Evolutionary conservation across 2,797 vertebrate species (phyloP).

Genomic region (Catamblyrhynchus diadema): DNA sequence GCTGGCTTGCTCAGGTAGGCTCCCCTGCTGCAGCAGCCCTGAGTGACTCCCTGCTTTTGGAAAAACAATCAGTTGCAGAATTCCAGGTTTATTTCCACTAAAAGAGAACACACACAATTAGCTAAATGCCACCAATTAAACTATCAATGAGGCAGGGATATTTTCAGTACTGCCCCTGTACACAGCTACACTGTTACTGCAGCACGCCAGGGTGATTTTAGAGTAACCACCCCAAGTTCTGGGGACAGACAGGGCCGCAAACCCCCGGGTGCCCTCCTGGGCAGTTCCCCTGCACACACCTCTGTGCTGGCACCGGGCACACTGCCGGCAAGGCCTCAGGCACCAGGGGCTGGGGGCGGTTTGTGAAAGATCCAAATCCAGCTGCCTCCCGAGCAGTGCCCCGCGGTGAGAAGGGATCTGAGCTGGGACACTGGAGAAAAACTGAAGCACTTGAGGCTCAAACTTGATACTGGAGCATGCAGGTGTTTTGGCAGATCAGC

Average conservation of each 20-base stretch:
- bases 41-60: not conserved
- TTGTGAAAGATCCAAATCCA: not conserved
- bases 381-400: not conserved
- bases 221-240: not conserved
- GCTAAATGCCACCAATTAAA: constrained; percentile 16
- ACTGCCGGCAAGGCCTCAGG: not conserved
- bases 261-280: not conserved
- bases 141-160: not conserved
- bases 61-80: not conserved
- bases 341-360: not conserved
- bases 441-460: not conserved
- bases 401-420: not conserved
- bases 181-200: not conserved
- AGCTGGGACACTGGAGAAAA: not conserved
- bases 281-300: fast-evolving
- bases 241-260: not conserved
- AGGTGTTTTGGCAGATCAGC: not conserved
- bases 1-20: constrained; percentile 16
- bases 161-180: not conserved
- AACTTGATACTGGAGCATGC: not conserved
- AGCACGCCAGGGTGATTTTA: not conserved
- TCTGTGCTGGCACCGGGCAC: not conserved
- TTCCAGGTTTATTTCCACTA: not conserved
- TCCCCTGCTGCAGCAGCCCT: not conserved
- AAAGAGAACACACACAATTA: not conserved